Percentiles rank a stretch among this genome's conserved stretches.
Conservation (phyloP, 64 coral and sea anemone genomes). For the Montipora cactus region DNA sequence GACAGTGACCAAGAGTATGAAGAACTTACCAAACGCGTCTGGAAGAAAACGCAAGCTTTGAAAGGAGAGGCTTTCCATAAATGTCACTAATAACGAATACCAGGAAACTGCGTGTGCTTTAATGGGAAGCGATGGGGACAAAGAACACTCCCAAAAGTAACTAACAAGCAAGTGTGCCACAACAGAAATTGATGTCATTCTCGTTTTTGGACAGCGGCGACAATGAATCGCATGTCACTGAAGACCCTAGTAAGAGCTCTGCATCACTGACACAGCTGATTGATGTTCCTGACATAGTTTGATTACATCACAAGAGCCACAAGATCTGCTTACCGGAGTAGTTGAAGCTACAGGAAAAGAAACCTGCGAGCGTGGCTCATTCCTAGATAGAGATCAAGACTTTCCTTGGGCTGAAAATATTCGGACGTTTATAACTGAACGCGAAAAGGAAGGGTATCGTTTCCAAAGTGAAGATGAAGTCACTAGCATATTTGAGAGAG, state of each 20-base stretch:
- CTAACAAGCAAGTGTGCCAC: background rate
- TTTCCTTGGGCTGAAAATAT: background rate
- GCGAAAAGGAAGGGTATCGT: background rate
- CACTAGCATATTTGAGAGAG: background rate
- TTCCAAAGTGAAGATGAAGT: conserved; percentile 3
- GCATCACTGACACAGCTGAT: background rate
- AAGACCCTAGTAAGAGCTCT: background rate
- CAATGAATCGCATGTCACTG: background rate
- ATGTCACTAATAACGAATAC: background rate
- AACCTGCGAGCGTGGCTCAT: conserved; percentile 5
- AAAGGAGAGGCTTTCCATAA: background rate
- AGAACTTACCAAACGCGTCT: background rate
- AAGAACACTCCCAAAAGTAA: background rate
- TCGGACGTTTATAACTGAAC: background rate
- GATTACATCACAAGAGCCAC: background rate
- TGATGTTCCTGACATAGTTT: background rate
- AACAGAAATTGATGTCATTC: background rate
- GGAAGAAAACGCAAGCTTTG: background rate
- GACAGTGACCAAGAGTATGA: conserved; percentile 38
- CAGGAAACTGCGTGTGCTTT: background rate
- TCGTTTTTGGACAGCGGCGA: background rate
- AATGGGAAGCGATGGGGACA: background rate
- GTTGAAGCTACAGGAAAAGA: conserved; percentile 32
- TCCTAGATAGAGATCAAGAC: conserved; percentile 16
- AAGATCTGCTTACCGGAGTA: conserved; percentile 19